Base-by-base conservation (phyloP, 1,140 invertebrate genomes). In the Ceratitis capitata region DNA sequence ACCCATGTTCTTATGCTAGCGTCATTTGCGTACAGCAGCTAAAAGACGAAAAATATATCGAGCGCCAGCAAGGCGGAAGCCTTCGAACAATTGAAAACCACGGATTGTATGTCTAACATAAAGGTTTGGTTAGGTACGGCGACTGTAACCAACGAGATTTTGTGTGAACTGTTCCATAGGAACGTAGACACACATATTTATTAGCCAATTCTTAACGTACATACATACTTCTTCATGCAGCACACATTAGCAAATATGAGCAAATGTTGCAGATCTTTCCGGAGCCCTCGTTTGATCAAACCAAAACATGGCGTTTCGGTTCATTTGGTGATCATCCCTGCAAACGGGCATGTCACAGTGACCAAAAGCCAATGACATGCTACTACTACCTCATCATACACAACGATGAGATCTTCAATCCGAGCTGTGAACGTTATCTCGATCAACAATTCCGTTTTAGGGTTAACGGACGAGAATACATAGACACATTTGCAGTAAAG, bases 371-470 rank as follows among this genome's bases (percentile, higher is more conserved):
- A 0, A 91, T 90, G 90, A 90, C 88, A n/a, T 91, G 90, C 69
- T 91, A 91, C 58, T 91, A 91, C 83, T 91, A 91, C 56, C 88
- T 91, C 89, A 89, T 91, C 23, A 88, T 91, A 2, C 90, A 91
- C 69, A 89, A 91, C 78, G 90, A 91, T 1, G 89, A 91, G 51
- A 91, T 90, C 2, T 90, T 91, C 88, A 82, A 87, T 19, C 87
- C 87, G 16, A 88, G 88, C 10, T 91, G 90, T 86, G 88, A 89
- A 29, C 86, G 88, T 7, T 91, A 89, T 83, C 83, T 91, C 6
- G 87, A 89, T 53, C 51, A 88, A 9, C 89, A 88, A 32, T 89
- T 87, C 84, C 89, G 89, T 16, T 90, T 88, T 49, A 88, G 87
- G 39, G 16, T 88, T 0, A 86, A 85, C 6, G 88, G 89, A 2